Evolutionary conservation across 2,888 invertebrate species (phyloP).

Genomic region (Chesias legatella): DNA sequence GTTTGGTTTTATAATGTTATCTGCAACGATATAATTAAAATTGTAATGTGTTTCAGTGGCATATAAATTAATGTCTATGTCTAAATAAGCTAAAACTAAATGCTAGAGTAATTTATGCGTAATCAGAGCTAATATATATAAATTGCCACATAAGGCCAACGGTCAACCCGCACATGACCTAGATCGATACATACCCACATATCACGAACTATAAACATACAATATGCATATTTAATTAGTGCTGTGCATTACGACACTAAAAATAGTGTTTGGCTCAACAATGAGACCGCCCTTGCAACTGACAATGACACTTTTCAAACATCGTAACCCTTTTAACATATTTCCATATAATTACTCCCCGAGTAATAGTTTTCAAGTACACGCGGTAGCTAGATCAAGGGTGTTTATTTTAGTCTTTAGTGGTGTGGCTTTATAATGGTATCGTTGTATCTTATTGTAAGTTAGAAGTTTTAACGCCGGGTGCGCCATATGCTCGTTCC

Average conservation of each 20-base stretch:
- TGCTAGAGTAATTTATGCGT: no score
- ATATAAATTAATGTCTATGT: no score
- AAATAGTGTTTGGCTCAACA: conserved; percentile 30
- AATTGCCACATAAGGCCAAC: neutral
- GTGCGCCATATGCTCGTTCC: no score
- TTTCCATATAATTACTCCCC: neutral
- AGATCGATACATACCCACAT: neutral
- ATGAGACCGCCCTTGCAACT: conserved; percentile 33
- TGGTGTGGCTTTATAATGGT: no score
- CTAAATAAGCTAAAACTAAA: no score
- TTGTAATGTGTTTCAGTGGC: no score
- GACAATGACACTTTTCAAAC: conserved; percentile 29
- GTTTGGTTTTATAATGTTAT: no score
- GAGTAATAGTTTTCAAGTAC: no score
- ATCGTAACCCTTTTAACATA: conserved; percentile 4
- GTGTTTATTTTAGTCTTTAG: neutral
- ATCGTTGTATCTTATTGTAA: no score
- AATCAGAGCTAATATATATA: neutral
- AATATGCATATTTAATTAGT: conserved; percentile 32
- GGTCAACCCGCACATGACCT: neutral
- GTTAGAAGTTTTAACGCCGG: no score
- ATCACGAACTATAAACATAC: neutral
- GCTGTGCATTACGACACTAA: conserved; percentile 37
- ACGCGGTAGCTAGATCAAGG: neutral
- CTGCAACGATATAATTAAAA: no score